Conservation (phyloP, 2,888 invertebrate genomes). For the Unio delphinus region DNA sequence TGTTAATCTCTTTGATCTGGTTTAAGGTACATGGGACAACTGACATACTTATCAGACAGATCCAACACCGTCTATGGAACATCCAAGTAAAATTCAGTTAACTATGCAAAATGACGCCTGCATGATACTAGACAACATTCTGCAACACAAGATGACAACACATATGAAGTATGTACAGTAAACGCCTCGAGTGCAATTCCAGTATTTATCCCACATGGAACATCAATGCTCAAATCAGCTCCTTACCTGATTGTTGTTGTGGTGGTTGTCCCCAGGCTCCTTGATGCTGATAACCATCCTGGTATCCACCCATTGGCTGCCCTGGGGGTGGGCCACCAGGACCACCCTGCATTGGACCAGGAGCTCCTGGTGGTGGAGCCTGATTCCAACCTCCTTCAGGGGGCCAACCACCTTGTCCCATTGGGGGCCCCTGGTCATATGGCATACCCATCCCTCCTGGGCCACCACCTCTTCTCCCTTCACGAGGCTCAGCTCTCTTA, state of each 20-base stretch:
- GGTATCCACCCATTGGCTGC: conserved; percentile 5
- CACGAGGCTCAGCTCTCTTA: conserved; percentile 47
- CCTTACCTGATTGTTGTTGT: conserved; percentile 8
- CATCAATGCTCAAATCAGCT: no score
- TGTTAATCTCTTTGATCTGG: no score
- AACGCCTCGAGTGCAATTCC: not conserved
- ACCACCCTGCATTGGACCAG: conserved; percentile 10
- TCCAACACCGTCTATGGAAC: no score
- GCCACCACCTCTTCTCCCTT: conserved; percentile 13
- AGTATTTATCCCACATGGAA: no score
- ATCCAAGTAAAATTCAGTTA: no score
- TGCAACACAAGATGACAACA: not conserved
- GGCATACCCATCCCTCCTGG: conserved; percentile 14
- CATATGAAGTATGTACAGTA: conserved; percentile 1
- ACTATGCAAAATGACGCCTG: no score
- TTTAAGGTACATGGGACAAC: no score
- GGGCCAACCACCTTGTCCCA: conserved; percentile 30
- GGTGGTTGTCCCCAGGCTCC: conserved; percentile 12
- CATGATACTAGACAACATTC: no score
- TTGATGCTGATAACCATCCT: conserved; percentile 18
- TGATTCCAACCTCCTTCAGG: conserved; percentile 22
- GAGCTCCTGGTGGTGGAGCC: conserved; percentile 17
- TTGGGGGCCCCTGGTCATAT: conserved; percentile 16
- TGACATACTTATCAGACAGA: no score
- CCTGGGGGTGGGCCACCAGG: conserved; percentile 4